Conservation (phyloP, 2,888 invertebrate genomes). For the Acheta domesticus region DNA sequence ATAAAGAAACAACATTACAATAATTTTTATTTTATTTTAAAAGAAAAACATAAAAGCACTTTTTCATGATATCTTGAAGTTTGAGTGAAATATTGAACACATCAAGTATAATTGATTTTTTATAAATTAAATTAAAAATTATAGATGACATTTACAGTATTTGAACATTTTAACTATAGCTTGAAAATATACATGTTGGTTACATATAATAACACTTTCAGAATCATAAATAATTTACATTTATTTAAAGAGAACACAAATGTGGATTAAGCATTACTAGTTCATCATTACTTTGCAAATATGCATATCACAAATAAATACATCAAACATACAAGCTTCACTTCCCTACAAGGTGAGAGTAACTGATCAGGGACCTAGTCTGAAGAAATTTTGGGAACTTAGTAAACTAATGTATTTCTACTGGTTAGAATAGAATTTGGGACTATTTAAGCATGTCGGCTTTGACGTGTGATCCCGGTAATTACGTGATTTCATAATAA, state of each 20-base stretch:
- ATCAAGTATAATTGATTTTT: constrained; percentile 22
- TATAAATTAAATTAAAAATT: constrained; percentile 31
- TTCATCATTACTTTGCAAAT: constrained; percentile 30
- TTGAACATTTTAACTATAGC: constrained; percentile 26
- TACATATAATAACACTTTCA: constrained; percentile 20
- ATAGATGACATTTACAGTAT: constrained; percentile 32
- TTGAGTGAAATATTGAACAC: constrained; percentile 27
- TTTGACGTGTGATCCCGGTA: constrained; percentile 2
- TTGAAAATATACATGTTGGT: constrained; percentile 27
- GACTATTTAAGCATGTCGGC: not conserved
- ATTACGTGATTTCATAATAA: not conserved
- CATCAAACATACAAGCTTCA: constrained; percentile 28
- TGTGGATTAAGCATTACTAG: constrained; percentile 29
- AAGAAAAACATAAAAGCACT: constrained; percentile 30
- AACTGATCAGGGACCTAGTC: not conserved
- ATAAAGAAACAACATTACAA: not conserved
- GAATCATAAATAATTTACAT: constrained; percentile 28
- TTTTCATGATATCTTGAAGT: constrained; percentile 24
- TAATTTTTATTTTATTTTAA: constrained; percentile 30
- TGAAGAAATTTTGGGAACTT: constrained; percentile 5
- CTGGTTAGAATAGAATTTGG: not conserved
- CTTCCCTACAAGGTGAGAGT: not conserved
- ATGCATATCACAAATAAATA: constrained; percentile 36
- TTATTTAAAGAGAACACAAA: constrained; percentile 32
- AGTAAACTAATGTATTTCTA: not conserved